A percentile compares a stretch with the other conserved stretches of the same genome.
Conservation (phyloP, 2,888 invertebrate species). For the Cenopis cana region DNA sequence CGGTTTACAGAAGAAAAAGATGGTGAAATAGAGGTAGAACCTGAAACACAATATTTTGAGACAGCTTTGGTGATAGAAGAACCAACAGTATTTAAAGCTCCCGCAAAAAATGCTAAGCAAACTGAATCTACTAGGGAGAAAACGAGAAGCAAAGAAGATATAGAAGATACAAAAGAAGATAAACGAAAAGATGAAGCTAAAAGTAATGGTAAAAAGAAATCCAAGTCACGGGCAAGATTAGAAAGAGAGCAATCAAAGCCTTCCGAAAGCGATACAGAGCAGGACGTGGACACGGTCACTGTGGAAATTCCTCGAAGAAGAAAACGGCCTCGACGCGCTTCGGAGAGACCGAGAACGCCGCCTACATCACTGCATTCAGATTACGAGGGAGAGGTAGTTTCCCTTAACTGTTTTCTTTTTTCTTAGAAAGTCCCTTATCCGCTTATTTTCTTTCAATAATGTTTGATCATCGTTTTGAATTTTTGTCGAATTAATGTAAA, state of each 20-base stretch:
- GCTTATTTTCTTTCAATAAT: background rate
- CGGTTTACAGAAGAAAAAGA: slow-evolving; percentile 64
- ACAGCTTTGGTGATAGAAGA: slow-evolving; percentile 50
- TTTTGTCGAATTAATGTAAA: background rate
- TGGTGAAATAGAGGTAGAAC: slow-evolving; percentile 41
- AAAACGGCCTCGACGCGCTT: slow-evolving; percentile 73
- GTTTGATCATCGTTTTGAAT: background rate
- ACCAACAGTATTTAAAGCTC: slow-evolving; percentile 60
- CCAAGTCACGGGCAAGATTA: slow-evolving; percentile 76
- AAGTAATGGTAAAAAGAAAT: slow-evolving; percentile 77
- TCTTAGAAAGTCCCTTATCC: background rate
- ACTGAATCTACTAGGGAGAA: slow-evolving; percentile 50
- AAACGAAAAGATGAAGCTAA: slow-evolving; percentile 73
- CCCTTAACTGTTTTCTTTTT: slow-evolving; percentile 8
- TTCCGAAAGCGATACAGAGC: slow-evolving; percentile 80
- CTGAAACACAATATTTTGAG: slow-evolving; percentile 47
- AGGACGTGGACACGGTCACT: slow-evolving; percentile 79
- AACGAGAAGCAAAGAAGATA: slow-evolving; percentile 57
- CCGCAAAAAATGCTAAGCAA: slow-evolving; percentile 57
- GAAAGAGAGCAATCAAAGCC: slow-evolving; percentile 82
- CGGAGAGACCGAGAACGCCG: slow-evolving; percentile 78
- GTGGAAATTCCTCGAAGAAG: slow-evolving; percentile 80
- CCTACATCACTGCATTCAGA: slow-evolving; percentile 77
- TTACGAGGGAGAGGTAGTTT: slow-evolving; percentile 76
- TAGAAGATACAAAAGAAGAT: slow-evolving; percentile 67